A percentile compares a stretch with the other conserved stretches of the same genome.
Conservation (phyloP, 1,140 invertebrate species). For the Tribolium castaneum region DNA sequence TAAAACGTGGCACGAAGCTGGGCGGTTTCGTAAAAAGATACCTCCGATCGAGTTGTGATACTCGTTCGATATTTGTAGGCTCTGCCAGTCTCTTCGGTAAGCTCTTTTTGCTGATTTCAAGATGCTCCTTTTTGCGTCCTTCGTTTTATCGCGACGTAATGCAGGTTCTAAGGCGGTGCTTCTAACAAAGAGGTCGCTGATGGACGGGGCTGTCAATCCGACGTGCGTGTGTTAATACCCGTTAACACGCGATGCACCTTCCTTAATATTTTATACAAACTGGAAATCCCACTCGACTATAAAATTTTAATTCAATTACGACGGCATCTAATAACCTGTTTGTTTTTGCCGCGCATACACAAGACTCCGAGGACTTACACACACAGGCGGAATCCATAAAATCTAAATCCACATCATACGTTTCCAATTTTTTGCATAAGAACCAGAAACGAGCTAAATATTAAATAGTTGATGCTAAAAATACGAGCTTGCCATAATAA, state of each 20-base stretch:
- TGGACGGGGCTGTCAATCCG: conserved; percentile 34
- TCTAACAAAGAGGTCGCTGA: conserved; percentile 36
- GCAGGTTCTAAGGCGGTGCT: conserved; percentile 36
- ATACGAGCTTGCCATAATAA: background rate
- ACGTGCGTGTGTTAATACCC: conserved; percentile 38
- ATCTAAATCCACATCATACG: background rate
- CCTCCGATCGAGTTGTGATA: background rate
- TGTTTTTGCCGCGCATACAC: conserved; percentile 1
- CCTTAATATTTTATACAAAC: conserved; percentile 40
- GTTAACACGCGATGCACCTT: conserved; percentile 38
- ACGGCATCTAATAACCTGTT: conserved; percentile 16
- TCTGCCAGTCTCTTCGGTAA: background rate
- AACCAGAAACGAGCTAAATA: background rate
- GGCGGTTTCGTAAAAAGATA: conserved; percentile 35
- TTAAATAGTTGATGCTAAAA: background rate
- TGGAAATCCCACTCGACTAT: conserved; percentile 39
- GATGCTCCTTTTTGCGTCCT: conserved; percentile 26
- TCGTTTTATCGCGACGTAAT: background rate
- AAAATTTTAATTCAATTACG: conserved; percentile 40
- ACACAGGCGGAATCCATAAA: background rate
- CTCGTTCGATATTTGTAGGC: conserved; percentile 25
- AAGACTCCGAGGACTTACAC: background rate
- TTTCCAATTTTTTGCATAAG: too few species aligned
- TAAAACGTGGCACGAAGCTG: conserved; percentile 38
- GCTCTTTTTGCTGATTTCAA: conserved; percentile 7